These are phyloP conservation scores for Apis cerana DNA, from an alignment of 1,140 invertebrate species.

Conservation along the genomic window DNA sequence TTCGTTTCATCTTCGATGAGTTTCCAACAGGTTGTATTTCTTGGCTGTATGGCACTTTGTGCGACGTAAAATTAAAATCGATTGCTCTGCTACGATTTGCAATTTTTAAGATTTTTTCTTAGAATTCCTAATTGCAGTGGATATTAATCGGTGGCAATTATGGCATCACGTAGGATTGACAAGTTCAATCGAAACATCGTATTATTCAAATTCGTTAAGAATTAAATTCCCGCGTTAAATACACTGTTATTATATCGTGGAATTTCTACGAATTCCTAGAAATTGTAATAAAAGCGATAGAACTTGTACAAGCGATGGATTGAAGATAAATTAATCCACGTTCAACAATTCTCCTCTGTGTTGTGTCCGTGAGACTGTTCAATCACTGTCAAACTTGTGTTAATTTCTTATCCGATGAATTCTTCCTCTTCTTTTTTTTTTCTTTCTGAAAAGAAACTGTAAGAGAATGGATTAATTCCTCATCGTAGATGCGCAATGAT, in stretches of 20 bases:
- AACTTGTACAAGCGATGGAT: constrained; percentile 1
- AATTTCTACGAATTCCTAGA: background rate
- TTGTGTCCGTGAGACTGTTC: background rate
- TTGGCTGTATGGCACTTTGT: background rate
- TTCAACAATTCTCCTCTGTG: background rate
- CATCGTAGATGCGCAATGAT: background rate
- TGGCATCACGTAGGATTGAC: background rate
- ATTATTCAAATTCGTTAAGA: too few species aligned
- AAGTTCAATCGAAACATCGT: background rate
- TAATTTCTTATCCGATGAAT: too few species aligned
- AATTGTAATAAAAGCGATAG: background rate
- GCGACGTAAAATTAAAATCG: too few species aligned
- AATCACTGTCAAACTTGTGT: too few species aligned
- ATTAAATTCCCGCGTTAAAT: background rate
- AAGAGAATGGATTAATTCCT: background rate
- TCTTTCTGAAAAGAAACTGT: too few species aligned
- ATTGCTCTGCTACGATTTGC: too few species aligned
- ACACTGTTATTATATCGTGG: background rate
- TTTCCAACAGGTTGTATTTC: background rate
- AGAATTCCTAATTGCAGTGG: too few species aligned
- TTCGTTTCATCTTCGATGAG: background rate
- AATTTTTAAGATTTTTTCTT: too few species aligned
- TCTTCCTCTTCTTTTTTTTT: too few species aligned
- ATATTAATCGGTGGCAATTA: too few species aligned
- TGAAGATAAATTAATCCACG: background rate